A percentile compares a stretch with the other conserved stretches of the same genome.
Evolutionary conservation across 35 echinoderm and acorn worm genomes (phyloP).

Genomic region (Chiridota heheva): DNA sequence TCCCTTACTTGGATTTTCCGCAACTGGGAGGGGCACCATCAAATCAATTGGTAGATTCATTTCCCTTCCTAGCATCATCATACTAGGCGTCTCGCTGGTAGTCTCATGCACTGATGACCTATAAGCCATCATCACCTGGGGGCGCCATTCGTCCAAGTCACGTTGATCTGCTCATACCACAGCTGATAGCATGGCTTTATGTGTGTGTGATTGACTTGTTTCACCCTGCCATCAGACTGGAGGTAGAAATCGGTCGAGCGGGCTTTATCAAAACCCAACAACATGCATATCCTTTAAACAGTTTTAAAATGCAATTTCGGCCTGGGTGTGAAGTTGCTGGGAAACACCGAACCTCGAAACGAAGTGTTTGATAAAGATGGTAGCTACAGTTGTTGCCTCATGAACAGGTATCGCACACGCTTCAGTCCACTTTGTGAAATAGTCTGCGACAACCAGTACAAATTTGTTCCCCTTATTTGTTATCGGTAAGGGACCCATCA

Average conservation of each 20-base stretch:
- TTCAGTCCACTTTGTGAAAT: slow-evolving; percentile 60
- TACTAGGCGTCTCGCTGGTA: slow-evolving; percentile 15
- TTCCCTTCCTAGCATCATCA: slow-evolving; percentile 45
- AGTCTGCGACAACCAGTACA: slow-evolving; percentile 27
- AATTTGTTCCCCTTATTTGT: slow-evolving; percentile 40
- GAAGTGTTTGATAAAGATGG: slow-evolving; percentile 26
- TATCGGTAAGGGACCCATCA: slow-evolving; percentile 30
- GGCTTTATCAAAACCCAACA: slow-evolving; percentile 18
- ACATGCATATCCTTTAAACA: slow-evolving; percentile 24
- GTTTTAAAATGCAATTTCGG: background rate
- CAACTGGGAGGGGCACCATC: background rate
- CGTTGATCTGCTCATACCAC: slow-evolving; percentile 26
- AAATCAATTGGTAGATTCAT: slow-evolving; percentile 33
- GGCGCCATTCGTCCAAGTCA: slow-evolving; percentile 23
- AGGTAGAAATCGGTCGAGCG: slow-evolving; percentile 6
- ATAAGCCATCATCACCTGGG: slow-evolving; percentile 28
- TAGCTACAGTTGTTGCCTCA: slow-evolving; percentile 40
- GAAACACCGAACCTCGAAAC: slow-evolving; percentile 45
- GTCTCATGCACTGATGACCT: slow-evolving; percentile 22
- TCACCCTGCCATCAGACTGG: too few species aligned
- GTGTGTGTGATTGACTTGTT: too few species aligned
- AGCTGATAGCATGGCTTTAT: slow-evolving; percentile 48
- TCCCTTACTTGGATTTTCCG: background rate
- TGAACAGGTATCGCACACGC: too few species aligned
- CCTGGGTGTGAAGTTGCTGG: slow-evolving; percentile 25